phyloP scores from a whole-genome alignment of 2,888 invertebrate species.

The Phlogophora meticulosa region DNA sequence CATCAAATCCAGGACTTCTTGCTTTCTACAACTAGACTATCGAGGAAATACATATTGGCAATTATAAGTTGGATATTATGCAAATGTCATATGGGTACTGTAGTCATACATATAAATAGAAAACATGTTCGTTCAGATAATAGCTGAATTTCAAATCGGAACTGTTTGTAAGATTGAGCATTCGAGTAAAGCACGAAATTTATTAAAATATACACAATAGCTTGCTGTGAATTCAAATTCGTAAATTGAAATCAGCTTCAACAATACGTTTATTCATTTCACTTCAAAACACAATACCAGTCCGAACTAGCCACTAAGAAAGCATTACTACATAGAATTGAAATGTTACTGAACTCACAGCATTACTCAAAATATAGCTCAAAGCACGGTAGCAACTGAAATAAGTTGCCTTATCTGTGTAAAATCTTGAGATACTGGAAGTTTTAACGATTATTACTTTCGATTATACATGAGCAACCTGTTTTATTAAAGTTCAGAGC shows the following conservation, averaged over 20 bases:
- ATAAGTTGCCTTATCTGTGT: slow-evolving; percentile 67
- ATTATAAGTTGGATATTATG: slow-evolving; percentile 26
- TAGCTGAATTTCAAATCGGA: slow-evolving; percentile 35
- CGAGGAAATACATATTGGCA: not conserved
- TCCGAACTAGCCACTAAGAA: slow-evolving; percentile 41
- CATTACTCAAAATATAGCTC: slow-evolving; percentile 57
- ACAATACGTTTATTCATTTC: slow-evolving; percentile 54
- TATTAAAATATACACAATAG: slow-evolving; percentile 51
- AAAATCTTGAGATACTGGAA: slow-evolving; percentile 68
- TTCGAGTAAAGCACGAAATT: slow-evolving; percentile 42
- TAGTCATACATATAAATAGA: slow-evolving; percentile 19
- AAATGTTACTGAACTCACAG: slow-evolving; percentile 55
- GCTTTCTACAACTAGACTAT: no score
- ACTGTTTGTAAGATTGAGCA: slow-evolving; percentile 24
- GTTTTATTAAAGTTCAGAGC: slow-evolving; percentile 57
- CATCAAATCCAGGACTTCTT: no score
- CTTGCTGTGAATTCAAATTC: slow-evolving; percentile 39
- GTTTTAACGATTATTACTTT: slow-evolving; percentile 71
- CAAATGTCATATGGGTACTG: slow-evolving; percentile 32
- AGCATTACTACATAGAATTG: slow-evolving; percentile 50
- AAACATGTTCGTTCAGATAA: slow-evolving; percentile 39
- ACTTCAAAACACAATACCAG: slow-evolving; percentile 56
- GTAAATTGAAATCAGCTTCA: slow-evolving; percentile 49
- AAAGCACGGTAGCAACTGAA: slow-evolving; percentile 56
- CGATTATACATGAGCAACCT: slow-evolving; percentile 64